These are phyloP conservation scores for Xenopus borealis DNA, from an alignment of 2,113 vertebrate species.

Conservation along the genomic window DNA sequence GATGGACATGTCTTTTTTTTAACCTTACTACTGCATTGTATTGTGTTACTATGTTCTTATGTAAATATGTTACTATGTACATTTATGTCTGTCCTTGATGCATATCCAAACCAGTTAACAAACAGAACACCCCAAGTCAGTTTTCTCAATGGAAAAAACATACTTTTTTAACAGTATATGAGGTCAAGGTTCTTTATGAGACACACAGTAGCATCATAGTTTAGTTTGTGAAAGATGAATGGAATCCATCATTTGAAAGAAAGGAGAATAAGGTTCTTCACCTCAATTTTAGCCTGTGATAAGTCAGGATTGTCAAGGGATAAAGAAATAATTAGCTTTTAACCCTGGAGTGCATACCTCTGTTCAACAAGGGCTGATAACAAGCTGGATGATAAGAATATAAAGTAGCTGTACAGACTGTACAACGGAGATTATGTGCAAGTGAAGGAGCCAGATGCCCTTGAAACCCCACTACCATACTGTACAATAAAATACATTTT, in stretches of 20 bases:
- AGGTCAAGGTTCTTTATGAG: no score
- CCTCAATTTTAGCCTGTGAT: not conserved
- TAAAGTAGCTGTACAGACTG: not conserved
- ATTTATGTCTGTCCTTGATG: no score
- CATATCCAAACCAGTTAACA: no score
- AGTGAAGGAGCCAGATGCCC: not conserved
- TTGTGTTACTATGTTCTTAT: no score
- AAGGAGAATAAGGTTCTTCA: not conserved
- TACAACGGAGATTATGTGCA: not conserved
- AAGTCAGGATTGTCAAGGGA: not conserved
- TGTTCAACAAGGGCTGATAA: constrained; percentile 1
- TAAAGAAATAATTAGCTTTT: constrained; percentile 6
- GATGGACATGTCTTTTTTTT: no score
- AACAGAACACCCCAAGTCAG: no score
- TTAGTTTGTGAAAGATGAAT: not conserved
- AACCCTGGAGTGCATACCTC: not conserved
- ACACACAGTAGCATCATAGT: no score
- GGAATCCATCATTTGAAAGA: not conserved
- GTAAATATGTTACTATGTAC: no score
- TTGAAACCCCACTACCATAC: not conserved
- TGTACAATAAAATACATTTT: not conserved
- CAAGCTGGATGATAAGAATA: not conserved
- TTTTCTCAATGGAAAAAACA: no score
- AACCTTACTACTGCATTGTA: no score
- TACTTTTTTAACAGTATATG: no score